phyloP scores from a whole-genome alignment of 2,113 vertebrate species.

The Lagopus muta region DNA sequence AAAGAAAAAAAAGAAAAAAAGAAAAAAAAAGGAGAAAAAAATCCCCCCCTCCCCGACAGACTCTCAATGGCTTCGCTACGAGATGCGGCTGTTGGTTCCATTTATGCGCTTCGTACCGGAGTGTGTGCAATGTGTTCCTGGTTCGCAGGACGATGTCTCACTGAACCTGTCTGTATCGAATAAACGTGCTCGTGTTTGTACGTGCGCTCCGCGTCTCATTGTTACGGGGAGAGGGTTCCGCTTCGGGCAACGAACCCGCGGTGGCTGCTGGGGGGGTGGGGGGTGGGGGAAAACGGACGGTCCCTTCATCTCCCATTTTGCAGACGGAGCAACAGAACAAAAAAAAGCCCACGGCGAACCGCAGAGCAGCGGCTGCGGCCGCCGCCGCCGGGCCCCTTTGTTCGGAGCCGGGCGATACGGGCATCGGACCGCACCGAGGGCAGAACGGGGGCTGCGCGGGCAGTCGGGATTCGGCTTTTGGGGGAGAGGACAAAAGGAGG shows the following conservation, averaged over 20 bases:
- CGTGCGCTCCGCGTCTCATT: constrained; percentile 47
- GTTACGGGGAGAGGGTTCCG: constrained; percentile 6
- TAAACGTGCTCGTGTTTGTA: constrained; percentile 77
- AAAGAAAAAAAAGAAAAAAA: background rate
- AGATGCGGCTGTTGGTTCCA: constrained; percentile 68
- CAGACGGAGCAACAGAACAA: background rate
- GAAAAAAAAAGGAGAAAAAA: background rate
- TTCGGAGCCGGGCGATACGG: background rate
- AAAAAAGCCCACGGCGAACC: constrained; percentile 14
- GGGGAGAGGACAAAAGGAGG: rapidly evolving
- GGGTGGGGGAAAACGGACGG: too few species aligned
- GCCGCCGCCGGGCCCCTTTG: constrained; percentile 71
- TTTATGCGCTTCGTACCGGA: constrained; percentile 80
- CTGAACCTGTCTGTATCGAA: constrained; percentile 76
- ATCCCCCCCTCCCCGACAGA: constrained; percentile 33
- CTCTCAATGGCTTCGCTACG: constrained; percentile 70
- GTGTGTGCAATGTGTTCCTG: constrained; percentile 75
- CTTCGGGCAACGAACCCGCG: background rate
- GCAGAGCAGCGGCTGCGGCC: constrained; percentile 59
- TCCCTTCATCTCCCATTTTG: constrained; percentile 52
- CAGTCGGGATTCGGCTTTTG: background rate
- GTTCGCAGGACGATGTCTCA: constrained; percentile 75
- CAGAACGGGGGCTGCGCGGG: too few species aligned
- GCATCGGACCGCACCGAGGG: too few species aligned
- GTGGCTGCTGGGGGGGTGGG: background rate